Evolutionary conservation across 2,113 vertebrate genomes (phyloP).

Genomic region (Clupea harengus): DNA sequence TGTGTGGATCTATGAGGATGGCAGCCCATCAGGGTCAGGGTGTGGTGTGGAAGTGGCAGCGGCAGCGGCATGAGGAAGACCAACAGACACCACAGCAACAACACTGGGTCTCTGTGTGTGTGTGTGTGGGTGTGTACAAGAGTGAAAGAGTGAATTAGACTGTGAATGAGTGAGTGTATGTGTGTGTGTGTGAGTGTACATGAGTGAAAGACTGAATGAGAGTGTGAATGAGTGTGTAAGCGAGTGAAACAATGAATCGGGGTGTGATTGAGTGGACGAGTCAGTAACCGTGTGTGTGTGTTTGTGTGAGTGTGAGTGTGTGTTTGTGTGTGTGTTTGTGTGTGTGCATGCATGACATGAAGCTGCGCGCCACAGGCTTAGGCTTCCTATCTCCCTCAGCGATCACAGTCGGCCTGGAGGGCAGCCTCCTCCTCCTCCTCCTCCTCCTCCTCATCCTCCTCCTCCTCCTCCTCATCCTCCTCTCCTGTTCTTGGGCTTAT

Average conservation of each 20-base stretch:
- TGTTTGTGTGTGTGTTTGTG: no score
- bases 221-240: conserved; percentile 16
- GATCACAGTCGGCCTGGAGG: not conserved
- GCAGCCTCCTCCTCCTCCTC: not conserved
- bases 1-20: not conserved
- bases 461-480: conserved; percentile 41
- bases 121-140: conserved; percentile 2
- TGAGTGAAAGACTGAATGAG: not conserved
- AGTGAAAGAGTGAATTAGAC: not conserved
- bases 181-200: not conserved
- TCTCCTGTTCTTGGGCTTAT: not conserved
- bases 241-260: conserved; percentile 22
- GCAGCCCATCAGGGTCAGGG: not conserved
- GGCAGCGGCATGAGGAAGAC: not conserved
- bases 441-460: not conserved
- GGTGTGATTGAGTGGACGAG: conserved; percentile 32
- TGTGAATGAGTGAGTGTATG: not conserved
- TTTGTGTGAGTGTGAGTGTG: no score
- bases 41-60: not conserved
- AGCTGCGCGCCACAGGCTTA: not conserved
- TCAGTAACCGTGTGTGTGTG: conserved; percentile 17
- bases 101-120: not conserved
- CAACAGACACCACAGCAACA: not conserved
- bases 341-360: not conserved
- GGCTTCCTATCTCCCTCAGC: not conserved